Evolutionary conservation across 2,797 vertebrate genomes (phyloP), one percentile per base, ranked within the genome.

Genomic region (Petrocephalus sullivani): DNA sequence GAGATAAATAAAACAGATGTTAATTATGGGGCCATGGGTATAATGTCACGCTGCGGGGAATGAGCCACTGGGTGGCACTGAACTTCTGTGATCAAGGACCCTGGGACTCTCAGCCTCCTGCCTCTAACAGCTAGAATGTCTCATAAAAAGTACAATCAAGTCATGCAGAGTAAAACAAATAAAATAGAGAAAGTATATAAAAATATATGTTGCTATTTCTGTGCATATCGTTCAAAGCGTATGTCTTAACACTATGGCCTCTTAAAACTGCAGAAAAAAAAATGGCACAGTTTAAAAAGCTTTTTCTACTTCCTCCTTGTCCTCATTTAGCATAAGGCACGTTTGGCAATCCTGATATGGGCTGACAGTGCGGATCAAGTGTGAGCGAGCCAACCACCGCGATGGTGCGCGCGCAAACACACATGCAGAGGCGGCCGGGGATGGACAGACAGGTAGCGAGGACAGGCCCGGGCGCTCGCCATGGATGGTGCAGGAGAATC

Each of bases 271-370:
- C 56, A 86, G 28, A 64, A 28, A 23, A 64, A 64, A 10, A 67
- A 67, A 3, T 84, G 46, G 28, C 78, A 88, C 37, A 23, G 90
- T 87, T 82, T 28, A 88, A 56, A 91, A 91, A 91, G 90, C 91
- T 85, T 82, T 91, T 93, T 87, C 61, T 89, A 16, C 23, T 5
- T 75, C 86, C 37, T 57, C 56, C 33, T 61, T 10, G 51, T 57
- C 56, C 49, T 56, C 19, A 58, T 91, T 93, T 93, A 88, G 92
- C 87, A 82, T 91, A 96, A 96, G 95, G 96, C 95, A 96, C 95
- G 85, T 92, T 90, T 91, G 95, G 95, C 92, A 61, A 93, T 94
- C 93, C 93, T 95, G 94, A 94, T 93, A 88, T 90, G 90, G 89
- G 8, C 91, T 89, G 93, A 91, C 89, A 91, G 91, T 92, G 90